These are phyloP conservation scores for Podocnemis expansa DNA, from an alignment of 2,113 vertebrate species.

Conservation along the genomic window DNA sequence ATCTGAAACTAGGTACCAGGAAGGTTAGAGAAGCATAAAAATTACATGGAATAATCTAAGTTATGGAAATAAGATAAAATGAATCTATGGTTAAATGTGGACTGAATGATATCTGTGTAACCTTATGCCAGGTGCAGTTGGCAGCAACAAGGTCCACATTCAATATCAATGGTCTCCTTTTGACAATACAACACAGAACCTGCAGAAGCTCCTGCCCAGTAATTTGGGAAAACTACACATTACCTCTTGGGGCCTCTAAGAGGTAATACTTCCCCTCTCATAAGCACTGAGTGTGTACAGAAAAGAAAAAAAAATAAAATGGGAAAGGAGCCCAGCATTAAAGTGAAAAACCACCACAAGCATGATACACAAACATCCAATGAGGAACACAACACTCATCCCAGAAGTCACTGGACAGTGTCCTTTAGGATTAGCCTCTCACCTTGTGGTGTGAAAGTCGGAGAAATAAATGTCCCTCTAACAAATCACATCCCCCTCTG, in stretches of 20 bases:
- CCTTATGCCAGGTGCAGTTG: too few relatives aligned
- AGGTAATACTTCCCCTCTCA: not conserved
- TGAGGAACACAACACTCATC: not conserved
- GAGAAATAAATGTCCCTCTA: not conserved
- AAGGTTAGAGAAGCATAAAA: not conserved
- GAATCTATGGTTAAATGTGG: conserved; percentile 8
- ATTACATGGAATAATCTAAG: not conserved
- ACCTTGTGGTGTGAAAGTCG: not conserved
- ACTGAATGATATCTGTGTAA: not conserved
- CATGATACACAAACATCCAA: not conserved
- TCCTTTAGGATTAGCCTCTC: not conserved
- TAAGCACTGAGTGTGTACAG: not conserved
- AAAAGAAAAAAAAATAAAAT: not conserved
- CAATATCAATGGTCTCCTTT: too few relatives aligned
- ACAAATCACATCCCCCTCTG: not conserved
- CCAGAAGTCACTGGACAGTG: not conserved
- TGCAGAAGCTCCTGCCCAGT: not conserved
- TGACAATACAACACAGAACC: too few relatives aligned
- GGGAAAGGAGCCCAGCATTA: too few relatives aligned
- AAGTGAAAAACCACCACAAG: too few relatives aligned
- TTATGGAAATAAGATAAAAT: not conserved
- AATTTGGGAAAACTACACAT: not conserved
- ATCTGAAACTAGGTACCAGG: not conserved
- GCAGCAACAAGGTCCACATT: too few relatives aligned
- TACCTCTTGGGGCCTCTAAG: not conserved